Conservation (phyloP, 2,113 vertebrate genomes). For the Solenodon paradoxus region DNA sequence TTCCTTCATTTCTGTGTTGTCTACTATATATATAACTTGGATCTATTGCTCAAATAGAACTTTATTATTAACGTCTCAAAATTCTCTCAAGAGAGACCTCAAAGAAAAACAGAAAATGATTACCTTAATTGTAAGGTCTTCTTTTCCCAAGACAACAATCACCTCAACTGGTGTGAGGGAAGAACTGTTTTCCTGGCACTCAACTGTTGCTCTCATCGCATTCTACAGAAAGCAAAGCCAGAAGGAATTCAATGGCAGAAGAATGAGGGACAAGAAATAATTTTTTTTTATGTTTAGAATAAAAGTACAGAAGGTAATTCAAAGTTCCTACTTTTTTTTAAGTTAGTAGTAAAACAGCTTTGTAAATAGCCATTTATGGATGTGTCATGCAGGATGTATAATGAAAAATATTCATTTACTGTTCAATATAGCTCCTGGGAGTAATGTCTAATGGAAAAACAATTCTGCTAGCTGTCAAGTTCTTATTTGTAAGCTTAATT, state of each 20-base stretch:
- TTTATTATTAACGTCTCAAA: neutral
- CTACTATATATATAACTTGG: neutral
- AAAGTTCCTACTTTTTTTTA: conserved; percentile 40
- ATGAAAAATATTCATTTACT: conserved; percentile 67
- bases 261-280: neutral
- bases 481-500: conserved; percentile 74
- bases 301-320: conserved; percentile 41
- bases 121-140: conserved; percentile 98
- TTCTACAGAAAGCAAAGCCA: conserved; percentile 85
- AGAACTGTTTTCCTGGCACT: conserved; percentile 90
- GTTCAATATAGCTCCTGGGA: conserved; percentile 56
- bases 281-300: conserved; percentile 53
- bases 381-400: conserved; percentile 31
- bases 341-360: conserved; percentile 48
- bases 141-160: conserved; percentile 90
- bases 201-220: conserved; percentile 97
- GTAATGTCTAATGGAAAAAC: conserved; percentile 66
- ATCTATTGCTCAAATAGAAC: neutral
- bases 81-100: neutral
- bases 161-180: conserved; percentile 91
- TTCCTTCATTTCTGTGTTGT: neutral
- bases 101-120: neutral
- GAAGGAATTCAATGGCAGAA: neutral
- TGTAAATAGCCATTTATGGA: conserved; percentile 63
- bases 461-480: conserved; percentile 67